Evolutionary conservation across 2,888 invertebrate species (phyloP), one percentile per base, ranked within the genome.

Genomic region (Hofmannophila pseudospretella): DNA sequence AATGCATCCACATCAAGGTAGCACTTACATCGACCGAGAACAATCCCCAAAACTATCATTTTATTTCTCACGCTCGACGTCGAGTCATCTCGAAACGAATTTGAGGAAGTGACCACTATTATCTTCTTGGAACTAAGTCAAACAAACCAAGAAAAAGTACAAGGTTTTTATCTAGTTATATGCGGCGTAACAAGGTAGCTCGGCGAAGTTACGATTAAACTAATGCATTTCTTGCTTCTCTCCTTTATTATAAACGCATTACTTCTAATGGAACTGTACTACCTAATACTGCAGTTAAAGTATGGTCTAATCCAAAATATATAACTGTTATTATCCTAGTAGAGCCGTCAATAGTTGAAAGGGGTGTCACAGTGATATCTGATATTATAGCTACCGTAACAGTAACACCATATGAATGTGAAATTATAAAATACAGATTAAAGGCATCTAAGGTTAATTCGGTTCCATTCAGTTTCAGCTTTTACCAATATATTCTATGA

Each of bases 51-150:
- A 71, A 69, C 61, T 59, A 66, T 69, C 58, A 69, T 71, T 70
- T 66, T 52, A 60, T 66, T 82, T 84, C 81, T 80, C 82, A 82
- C 82, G 82, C 50, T 69, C 64, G 36, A 32, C 51, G 65, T 47
- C 66, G 60, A 75, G 70, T 78, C 77, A 78, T 75, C 75, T 68
- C 56, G 67, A 72, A 60, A 76, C 70, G 74, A 78, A 76, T 73
- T 77, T 77, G 70, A 75, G 75, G 81, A 82, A 81, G 77, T 77
- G 57, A 47, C 65, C 58, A 58, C 74, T 67, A 81, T 81, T 81
- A 81, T 78, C 67, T 70, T 66, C 67, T 73, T 63, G 60, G 61
- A 71, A 76, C 59, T 70, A 71, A 81, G 65, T 72, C 74, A 78
- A 77, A 77, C 66, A 72, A 59, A 63, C 58, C 51, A 58, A 59